Evolutionary conservation across 2,888 invertebrate genomes (phyloP), one percentile per base, ranked within the genome.

Genomic region (Xestobium rufovillosum): DNA sequence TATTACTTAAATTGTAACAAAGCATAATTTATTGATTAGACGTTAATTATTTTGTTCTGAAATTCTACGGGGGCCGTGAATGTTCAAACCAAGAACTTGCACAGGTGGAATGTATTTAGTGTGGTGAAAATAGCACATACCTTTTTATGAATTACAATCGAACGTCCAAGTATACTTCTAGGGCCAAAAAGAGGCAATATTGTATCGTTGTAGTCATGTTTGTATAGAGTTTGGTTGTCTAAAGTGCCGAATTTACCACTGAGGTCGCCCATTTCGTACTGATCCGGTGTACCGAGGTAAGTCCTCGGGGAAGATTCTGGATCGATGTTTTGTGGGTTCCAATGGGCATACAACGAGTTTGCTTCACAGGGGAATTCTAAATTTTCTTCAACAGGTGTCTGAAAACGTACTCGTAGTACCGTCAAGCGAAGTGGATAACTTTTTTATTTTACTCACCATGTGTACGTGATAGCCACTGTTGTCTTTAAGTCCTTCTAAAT

Each of bases 331-430:
- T 79, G 76, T 0, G 94, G 94, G 63, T 95, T 90, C 75, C 82
- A 95, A 31, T 83, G 82, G n/a, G 78, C 85, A 50, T 87, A 86
- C 0, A 92, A 66, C 0, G 88, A 78, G 0, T 84, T 80, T 29
- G 71, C 78, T 60, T 90, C 89, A 51, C 92, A 92, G 0, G 92
- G 91, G 57, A 91, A 91, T 52, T 84, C 83, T 43, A 90, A 63
- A 50, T 86, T 82, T 42, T 77, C 80, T 56, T 89, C 83, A 0
- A 91, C 80, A 0, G 90, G 81, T 0, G 82, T 80, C 87, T 90
- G 55, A 2, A 62, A 61, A 43, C n/a, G n/a, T n/a, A n/a, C n/a
- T n/a, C n/a, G n/a, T n/a, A n/a, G n/a, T n/a, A n/a, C n/a, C 23
- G 8, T 6, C 23, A 23, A 23, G n/a, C 6, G 6, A 23, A 8